Base-by-base conservation (phyloP, 2,888 invertebrate species). In the Acrobasis consociella region DNA sequence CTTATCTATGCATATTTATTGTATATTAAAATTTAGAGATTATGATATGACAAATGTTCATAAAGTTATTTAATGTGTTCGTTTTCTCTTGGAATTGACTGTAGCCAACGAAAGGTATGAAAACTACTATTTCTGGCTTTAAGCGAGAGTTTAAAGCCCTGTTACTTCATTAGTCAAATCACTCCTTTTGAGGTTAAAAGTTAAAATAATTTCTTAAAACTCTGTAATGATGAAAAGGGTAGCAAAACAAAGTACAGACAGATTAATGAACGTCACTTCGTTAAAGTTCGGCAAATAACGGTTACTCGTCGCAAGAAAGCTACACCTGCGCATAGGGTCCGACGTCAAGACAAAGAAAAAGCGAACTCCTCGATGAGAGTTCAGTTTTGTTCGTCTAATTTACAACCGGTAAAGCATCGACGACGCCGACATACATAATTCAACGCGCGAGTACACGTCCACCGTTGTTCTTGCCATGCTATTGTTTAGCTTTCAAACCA, bases 371-470 rank as follows among this genome's bases (percentile, higher is more conserved):
- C 77, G 85, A 85, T 85, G 82, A 80, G 72, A 74, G 75, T 66
- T 71, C 65, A 78, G 82, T 87, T 88, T 87, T 86, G 81, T 85
- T 77, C 78, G 70, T 77, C 83, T 85, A 88, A 90, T 89, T 87
- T 86, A 85, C 83, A 82, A 64, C 78, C 75, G 74, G 78, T 81
- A 84, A 87, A 85, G 82, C 83, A 73, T 75, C 69, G 76, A 81
- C 81, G 83, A 77, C 85, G 76, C 81, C 81, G 83, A 77, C 85
- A 91, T 91, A 85, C 86, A 91, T 91, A 83, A 90, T 91, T 90
- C 90, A 91, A 83, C 79, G 74, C 78, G 72, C 78, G 77, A 79
- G 75, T 78, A 73, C 74, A 77, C 80, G 77, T 78, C 80, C 75
- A 80, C 80, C 81, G 80, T 77, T 78, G 81, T 87, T 88, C 84